Base-by-base conservation (phyloP, 2,797 vertebrate species). In the Sphenodon punctatus region DNA sequence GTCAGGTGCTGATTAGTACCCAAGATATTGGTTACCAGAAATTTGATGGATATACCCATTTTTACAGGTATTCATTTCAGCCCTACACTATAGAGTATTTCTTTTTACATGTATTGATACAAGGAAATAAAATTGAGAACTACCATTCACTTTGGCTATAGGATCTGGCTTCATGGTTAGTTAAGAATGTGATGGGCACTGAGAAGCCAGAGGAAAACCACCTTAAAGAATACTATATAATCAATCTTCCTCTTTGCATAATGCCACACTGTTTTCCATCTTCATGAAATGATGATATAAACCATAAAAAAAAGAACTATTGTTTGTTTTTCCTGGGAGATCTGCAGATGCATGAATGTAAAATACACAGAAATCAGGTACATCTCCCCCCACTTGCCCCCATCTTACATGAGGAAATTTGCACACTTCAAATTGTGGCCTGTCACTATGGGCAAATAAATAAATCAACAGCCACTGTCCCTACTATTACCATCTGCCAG, bases 111-210 rank as follows among this genome's bases (percentile, higher is more conserved):
- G 88, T 89, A 78, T 61, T 84, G 67, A 67, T 70, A 79, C 3
- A 32, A 36, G 41, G 34, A 23, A 90, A 67, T 45, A 61, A 83
- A 65, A 59, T 42, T 79, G 69, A 86, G 65, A 82, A 82, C 7
- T 71, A 59, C 82, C 6, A 78, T 75, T 85, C 10, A 0, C 22
- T 88, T 89, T 71, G 76, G 36, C 9, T 60, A 60, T 46, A n/a
- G n/a, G 53, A 84, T 51, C 67, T 76, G 75, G 85, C 85, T 83
- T 88, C 74, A 85, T 41, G 61, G 51, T 69, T 90, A 82, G 67
- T 86, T 80, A 83, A 51, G 45, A 69, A 32, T 17, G 42, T 46
- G 74, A 73, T 42, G 53, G 65, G 19, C 20, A 63, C 2, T 8
- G 11, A 82, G 41, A 23, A 86, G 77, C 59, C 5, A 67, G 42